Conservation (phyloP, 2,888 invertebrate genomes). For the Eupithecia abbreviata region DNA sequence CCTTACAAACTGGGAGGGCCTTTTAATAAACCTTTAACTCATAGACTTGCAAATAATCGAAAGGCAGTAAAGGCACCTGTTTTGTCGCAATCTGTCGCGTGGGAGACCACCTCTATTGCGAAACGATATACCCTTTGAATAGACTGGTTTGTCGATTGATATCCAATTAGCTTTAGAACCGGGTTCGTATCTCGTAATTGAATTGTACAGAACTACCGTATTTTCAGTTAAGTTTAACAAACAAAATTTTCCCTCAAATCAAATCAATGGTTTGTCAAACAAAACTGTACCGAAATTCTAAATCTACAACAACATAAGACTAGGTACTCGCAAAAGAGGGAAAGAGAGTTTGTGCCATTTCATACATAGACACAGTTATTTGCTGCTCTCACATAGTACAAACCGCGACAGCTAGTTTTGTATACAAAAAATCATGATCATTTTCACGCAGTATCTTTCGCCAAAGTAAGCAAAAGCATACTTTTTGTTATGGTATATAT, state of each 20-base stretch:
- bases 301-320: not conserved
- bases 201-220: slow-evolving; percentile 3
- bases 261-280: not conserved
- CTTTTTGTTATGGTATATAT: no score
- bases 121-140: slow-evolving; percentile 25
- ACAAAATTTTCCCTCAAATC: not conserved
- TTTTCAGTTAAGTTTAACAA: not conserved
- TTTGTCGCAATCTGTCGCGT: slow-evolving; percentile 42
- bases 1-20: not conserved
- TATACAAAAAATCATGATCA: no score
- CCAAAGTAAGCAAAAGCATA: no score
- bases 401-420: no score
- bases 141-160: slow-evolving; percentile 25
- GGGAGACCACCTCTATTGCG: slow-evolving; percentile 36
- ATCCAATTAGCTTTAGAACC: slow-evolving; percentile 16
- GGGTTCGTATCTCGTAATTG: slow-evolving; percentile 4
- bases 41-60: slow-evolving; percentile 48
- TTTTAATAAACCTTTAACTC: slow-evolving; percentile 22
- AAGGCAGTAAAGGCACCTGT: slow-evolving; percentile 43
- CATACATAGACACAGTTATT: no score
- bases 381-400: no score
- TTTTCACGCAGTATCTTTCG: no score
- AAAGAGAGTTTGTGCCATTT: not conserved
- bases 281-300: not conserved
- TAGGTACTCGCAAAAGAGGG: not conserved